Conservation (phyloP, 2,113 vertebrate genomes). For the Dasypus novemcinctus region DNA sequence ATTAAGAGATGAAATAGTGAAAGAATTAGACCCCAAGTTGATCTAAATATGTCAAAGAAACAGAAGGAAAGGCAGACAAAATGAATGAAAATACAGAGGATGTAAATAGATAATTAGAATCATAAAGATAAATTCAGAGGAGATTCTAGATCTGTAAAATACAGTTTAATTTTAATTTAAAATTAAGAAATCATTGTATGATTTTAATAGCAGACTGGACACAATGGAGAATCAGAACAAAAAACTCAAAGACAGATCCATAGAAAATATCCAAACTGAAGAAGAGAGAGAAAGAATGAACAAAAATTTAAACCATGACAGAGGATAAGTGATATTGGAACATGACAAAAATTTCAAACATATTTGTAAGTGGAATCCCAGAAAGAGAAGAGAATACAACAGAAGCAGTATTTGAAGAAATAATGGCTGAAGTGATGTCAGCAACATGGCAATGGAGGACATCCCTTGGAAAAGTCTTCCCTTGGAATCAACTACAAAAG, state of each 20-base stretch:
- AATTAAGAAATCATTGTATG: neutral
- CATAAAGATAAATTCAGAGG: neutral
- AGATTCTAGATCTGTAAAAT: neutral
- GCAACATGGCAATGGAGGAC: no score
- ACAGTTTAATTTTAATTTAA: neutral
- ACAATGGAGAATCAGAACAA: neutral
- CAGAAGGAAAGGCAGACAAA: neutral
- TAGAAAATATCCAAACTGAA: neutral
- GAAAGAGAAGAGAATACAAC: neutral
- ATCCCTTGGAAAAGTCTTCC: no score
- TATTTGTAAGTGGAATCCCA: neutral
- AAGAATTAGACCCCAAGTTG: neutral
- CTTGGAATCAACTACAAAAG: no score
- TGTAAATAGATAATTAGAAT: neutral
- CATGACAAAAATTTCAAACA: neutral
- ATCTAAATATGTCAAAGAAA: neutral
- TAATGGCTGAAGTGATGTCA: neutral
- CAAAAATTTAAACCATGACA: neutral
- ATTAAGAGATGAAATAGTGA: neutral
- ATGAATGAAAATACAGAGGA: neutral
- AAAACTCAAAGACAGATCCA: neutral
- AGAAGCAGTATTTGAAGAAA: neutral
- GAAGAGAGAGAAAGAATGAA: neutral
- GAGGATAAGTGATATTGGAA: neutral
- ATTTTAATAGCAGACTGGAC: neutral